phyloP scores from a whole-genome alignment of 1,140 invertebrate genomes.

The Leguminivora glycinivorella region DNA sequence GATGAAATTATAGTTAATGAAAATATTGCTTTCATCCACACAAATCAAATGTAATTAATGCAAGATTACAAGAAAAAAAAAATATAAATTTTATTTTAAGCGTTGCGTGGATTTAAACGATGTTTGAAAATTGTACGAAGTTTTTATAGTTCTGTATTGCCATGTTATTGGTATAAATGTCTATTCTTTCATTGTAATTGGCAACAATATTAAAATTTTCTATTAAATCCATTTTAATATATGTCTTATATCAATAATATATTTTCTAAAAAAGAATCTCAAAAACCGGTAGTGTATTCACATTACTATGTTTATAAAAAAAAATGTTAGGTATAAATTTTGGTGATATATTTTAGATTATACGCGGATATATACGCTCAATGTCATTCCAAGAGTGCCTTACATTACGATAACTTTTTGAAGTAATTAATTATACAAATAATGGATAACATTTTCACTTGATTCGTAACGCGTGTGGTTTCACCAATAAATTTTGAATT shows the following conservation, averaged over 20 bases:
- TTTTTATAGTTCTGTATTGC: conserved; percentile 58
- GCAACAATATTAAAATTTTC: conserved; percentile 58
- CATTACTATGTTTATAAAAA: conserved; percentile 39
- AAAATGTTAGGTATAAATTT: conserved; percentile 35
- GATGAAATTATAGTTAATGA: conserved; percentile 58
- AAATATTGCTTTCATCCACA: conserved; percentile 55
- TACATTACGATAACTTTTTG: conserved; percentile 38
- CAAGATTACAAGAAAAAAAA: conserved; percentile 40
- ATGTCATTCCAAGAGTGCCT: conserved; percentile 73
- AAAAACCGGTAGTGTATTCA: conserved; percentile 51
- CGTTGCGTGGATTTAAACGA: conserved; percentile 59
- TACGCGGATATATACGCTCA: conserved; percentile 46
- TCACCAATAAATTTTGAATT: conserved; percentile 40
- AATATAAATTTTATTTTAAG: conserved; percentile 40
- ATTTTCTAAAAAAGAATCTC: conserved; percentile 46
- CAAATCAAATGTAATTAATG: conserved; percentile 55
- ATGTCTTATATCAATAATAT: conserved; percentile 36
- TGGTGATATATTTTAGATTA: conserved; percentile 38
- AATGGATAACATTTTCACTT: not conserved
- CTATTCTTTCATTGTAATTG: not conserved
- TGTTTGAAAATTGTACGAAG: conserved; percentile 29
- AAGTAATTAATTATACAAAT: conserved; percentile 30
- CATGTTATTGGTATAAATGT: conserved; percentile 67
- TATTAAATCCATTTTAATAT: conserved; percentile 44
- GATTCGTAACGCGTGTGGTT: conserved; percentile 18